These are phyloP conservation scores for Drosophila watanabei DNA, from an alignment of 1,140 invertebrate genomes.

Conservation along the genomic window DNA sequence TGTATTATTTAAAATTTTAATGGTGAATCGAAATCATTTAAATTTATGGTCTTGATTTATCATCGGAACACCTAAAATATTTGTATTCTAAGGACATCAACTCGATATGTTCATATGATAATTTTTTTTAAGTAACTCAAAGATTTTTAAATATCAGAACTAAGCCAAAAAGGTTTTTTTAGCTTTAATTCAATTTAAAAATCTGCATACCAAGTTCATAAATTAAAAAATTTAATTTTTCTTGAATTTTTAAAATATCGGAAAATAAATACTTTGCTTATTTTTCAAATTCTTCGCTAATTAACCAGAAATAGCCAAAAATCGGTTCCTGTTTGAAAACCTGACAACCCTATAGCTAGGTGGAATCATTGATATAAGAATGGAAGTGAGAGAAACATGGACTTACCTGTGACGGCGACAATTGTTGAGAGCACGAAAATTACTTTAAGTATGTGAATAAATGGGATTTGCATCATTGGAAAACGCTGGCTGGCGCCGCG, in stretches of 20 bases:
- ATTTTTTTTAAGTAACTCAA: not conserved
- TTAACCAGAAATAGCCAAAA: not conserved
- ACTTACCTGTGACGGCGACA: constrained; percentile 82
- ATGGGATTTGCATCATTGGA: constrained; percentile 75
- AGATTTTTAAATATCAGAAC: not conserved
- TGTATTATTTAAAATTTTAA: too few relatives aligned
- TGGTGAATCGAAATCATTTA: too few relatives aligned
- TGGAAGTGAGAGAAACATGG: constrained; percentile 1
- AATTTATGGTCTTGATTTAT: not conserved
- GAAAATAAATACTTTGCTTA: not conserved
- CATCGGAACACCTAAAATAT: not conserved
- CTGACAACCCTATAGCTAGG: constrained; percentile 6
- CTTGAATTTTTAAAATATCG: too few relatives aligned
- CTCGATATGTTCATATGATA: not conserved
- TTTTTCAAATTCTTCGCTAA: not conserved
- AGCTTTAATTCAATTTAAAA: too few relatives aligned
- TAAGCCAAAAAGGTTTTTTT: too few relatives aligned
- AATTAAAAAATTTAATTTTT: too few relatives aligned
- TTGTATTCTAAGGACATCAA: not conserved
- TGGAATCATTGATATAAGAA: not conserved
- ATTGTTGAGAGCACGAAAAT: constrained; percentile 85
- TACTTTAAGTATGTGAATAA: constrained; percentile 76
- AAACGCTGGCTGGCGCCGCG: constrained; percentile 34
- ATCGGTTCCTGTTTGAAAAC: not conserved
- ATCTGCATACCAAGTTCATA: too few relatives aligned